Evolutionary conservation across 1,140 invertebrate species (phyloP).

Genomic region (Rhopalosiphum maidis): DNA sequence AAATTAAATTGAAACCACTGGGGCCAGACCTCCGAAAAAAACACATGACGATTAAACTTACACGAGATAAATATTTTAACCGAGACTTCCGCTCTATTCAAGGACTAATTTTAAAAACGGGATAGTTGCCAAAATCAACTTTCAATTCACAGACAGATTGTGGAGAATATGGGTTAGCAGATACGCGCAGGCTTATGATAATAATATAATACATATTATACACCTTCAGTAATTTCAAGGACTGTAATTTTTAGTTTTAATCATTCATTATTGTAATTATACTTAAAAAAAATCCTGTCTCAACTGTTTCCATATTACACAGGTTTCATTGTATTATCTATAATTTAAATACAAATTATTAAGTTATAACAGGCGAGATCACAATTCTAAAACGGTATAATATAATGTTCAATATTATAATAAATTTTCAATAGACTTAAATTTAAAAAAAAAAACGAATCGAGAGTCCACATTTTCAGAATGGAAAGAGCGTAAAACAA

Average conservation of each 20-base stretch:
- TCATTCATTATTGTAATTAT: not conserved
- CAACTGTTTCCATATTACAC: too few species aligned
- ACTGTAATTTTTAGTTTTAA: not conserved
- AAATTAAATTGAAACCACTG: not conserved
- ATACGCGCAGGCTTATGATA: not conserved
- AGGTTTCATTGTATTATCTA: not conserved
- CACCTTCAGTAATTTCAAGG: not conserved
- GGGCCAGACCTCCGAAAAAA: not conserved
- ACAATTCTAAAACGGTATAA: not conserved
- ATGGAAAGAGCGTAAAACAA: not conserved
- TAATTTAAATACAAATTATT: not conserved
- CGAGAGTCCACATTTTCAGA: not conserved
- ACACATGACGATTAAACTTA: not conserved
- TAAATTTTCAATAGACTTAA: not conserved
- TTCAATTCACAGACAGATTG: conserved; percentile 26
- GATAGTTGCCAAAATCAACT: conserved; percentile 51
- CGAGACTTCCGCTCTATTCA: conserved; percentile 25
- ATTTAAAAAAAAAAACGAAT: not conserved
- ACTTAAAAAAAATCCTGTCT: not conserved
- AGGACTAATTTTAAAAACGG: conserved; percentile 38
- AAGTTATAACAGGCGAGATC: not conserved
- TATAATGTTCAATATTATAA: not conserved
- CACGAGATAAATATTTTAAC: conserved; percentile 37
- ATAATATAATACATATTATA: not conserved
- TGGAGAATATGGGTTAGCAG: not conserved